Percentiles rank a stretch among this genome's conserved stretches.
Evolutionary conservation across 1,140 invertebrate genomes (phyloP).

Genomic region (Wiebesia pumilae): DNA sequence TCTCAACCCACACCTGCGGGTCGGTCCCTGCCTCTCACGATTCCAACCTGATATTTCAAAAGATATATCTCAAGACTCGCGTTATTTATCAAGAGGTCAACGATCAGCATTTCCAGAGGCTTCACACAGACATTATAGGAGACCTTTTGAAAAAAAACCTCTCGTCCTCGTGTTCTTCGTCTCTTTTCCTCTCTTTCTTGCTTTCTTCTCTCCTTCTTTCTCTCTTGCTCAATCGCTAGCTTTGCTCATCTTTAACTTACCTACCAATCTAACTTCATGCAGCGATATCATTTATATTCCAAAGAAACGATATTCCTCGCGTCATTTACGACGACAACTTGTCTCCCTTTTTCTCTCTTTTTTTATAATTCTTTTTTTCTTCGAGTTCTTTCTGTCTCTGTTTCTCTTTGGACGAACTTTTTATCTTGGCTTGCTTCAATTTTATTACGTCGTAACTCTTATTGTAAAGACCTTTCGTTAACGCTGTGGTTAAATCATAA

Average conservation of each 20-base stretch:
- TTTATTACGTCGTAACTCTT: slow-evolving; percentile 53
- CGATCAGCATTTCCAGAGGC: slow-evolving; percentile 67
- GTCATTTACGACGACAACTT: slow-evolving; percentile 33
- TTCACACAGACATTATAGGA: slow-evolving; percentile 9
- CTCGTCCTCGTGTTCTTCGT: background rate
- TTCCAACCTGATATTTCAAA: slow-evolving; percentile 72
- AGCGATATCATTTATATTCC: slow-evolving; percentile 37
- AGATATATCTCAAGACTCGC: slow-evolving; percentile 67
- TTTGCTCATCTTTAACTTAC: slow-evolving; percentile 25
- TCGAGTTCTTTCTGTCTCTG: background rate
- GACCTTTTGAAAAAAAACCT: slow-evolving; percentile 61
- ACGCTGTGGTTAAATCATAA: slow-evolving; percentile 52
- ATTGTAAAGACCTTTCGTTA: slow-evolving; percentile 53
- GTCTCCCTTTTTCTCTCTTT: slow-evolving; percentile 21
- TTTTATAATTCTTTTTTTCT: slow-evolving; percentile 17
- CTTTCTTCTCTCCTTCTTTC: slow-evolving; percentile 3
- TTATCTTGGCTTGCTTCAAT: slow-evolving; percentile 50
- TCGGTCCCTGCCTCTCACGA: slow-evolving; percentile 71
- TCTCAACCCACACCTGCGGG: slow-evolving; percentile 68
- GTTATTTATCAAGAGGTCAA: slow-evolving; percentile 73
- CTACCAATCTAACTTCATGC: slow-evolving; percentile 39
- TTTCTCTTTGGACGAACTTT: slow-evolving; percentile 34
- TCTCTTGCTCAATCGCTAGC: background rate
- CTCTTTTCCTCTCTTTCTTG: slow-evolving; percentile 4
- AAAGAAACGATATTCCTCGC: slow-evolving; percentile 37